Percentiles rank a stretch among this genome's conserved stretches.
phyloP scores from a whole-genome alignment of 2,888 invertebrate species.

The Clivina fossor region DNA sequence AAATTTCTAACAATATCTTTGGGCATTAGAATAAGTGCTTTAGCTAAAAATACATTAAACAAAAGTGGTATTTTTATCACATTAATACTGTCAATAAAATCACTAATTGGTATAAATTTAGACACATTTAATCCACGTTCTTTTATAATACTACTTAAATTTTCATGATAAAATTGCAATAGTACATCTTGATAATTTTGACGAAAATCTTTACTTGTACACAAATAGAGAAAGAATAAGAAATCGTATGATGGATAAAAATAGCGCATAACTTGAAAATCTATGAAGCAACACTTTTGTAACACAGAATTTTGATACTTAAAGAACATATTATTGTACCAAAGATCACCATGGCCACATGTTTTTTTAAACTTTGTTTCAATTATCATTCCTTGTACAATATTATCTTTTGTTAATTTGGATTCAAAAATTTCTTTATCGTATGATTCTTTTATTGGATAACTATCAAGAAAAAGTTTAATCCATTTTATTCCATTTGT shows the following conservation, averaged over 20 bases:
- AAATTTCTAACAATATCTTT: too few species aligned
- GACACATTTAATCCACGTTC: constrained; percentile 32
- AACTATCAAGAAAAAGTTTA: constrained; percentile 41
- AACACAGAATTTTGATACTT: constrained; percentile 39
- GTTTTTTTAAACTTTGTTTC: constrained; percentile 37
- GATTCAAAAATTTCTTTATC: constrained; percentile 38
- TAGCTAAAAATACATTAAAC: constrained; percentile 1
- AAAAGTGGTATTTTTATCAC: not conserved
- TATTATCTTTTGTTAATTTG: constrained; percentile 31
- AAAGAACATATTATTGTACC: constrained; percentile 48
- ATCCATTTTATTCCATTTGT: constrained; percentile 40
- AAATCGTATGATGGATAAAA: constrained; percentile 45
- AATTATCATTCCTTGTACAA: not conserved
- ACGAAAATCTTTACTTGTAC: constrained; percentile 43
- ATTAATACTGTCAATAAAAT: constrained; percentile 3
- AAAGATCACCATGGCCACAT: constrained; percentile 46
- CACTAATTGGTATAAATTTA: constrained; percentile 35
- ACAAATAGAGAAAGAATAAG: constrained; percentile 44
- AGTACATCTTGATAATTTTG: constrained; percentile 40
- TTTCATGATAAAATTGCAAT: constrained; percentile 44
- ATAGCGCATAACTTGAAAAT: constrained; percentile 46
- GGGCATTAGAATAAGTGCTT: too few species aligned
- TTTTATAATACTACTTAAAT: constrained; percentile 35
- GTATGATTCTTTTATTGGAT: constrained; percentile 41
- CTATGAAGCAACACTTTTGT: constrained; percentile 43